These are phyloP conservation scores for Halictus ligatus DNA, from an alignment of 2,888 invertebrate genomes.

Conservation along the genomic window DNA sequence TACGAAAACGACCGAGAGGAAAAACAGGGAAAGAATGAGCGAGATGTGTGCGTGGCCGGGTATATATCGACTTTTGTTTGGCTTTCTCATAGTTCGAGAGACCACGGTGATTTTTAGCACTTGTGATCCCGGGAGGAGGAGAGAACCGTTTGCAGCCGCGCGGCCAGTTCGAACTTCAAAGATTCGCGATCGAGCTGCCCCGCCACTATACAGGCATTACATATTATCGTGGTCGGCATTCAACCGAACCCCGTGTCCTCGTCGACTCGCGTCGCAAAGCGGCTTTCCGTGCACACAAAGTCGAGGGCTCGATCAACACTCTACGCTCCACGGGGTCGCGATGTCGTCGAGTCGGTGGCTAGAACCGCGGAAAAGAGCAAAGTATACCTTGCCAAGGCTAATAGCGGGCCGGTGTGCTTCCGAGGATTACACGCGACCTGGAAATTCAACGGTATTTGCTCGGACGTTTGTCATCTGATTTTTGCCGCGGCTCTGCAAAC, in stretches of 20 bases:
- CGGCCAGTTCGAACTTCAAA: constrained; percentile 64
- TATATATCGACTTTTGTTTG: constrained; percentile 61
- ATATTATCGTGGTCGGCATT: constrained; percentile 73
- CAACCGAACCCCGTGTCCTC: constrained; percentile 65
- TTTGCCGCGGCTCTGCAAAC: constrained; percentile 12
- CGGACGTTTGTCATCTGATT: constrained; percentile 19
- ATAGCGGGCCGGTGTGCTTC: constrained; percentile 53
- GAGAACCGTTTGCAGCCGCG: constrained; percentile 44
- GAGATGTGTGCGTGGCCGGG: constrained; percentile 25
- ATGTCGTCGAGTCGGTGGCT: constrained; percentile 53
- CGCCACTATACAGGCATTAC: constrained; percentile 71
- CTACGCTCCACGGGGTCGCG: constrained; percentile 57
- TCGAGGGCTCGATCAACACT: constrained; percentile 76
- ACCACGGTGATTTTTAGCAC: constrained; percentile 58
- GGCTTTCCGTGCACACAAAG: constrained; percentile 73
- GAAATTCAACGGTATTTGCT: constrained; percentile 46
- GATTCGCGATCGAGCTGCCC: constrained; percentile 58
- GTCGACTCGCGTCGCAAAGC: constrained; percentile 64
- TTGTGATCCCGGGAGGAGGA: constrained; percentile 36
- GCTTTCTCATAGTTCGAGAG: constrained; percentile 70
- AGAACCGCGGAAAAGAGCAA: constrained; percentile 62
- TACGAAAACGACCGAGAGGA: constrained; percentile 32
- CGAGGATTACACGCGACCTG: constrained; percentile 6
- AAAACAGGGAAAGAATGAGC: constrained; percentile 14
- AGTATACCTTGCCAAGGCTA: constrained; percentile 64